Base-by-base conservation (phyloP, 2,888 invertebrate genomes). In the Cephus runcator region DNA sequence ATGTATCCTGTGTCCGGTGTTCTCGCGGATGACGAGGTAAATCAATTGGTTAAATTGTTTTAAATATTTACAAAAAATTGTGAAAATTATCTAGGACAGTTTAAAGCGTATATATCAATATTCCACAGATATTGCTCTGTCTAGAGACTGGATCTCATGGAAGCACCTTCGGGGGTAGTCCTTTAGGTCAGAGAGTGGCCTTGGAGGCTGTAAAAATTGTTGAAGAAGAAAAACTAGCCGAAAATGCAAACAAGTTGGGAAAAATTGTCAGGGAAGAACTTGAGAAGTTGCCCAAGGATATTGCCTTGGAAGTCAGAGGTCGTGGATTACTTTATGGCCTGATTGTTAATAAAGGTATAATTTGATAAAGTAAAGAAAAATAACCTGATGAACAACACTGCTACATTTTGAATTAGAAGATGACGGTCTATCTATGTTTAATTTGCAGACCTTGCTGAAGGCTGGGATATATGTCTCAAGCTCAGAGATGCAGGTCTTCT, bases 131-230 rank as follows among this genome's bases (percentile, higher is more conserved):
- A 77, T 87, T 91, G 77, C 77, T 87, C n/a, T 85, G 87, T 12
- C 76, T 91, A 77, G 88, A 91, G 73, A 84, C 87, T 12, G 93
- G 93, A 40, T 93, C 93, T 3, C 97, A 97, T 88, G 97, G 97
- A 31, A 97, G 97, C 0, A 97, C 97, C 0, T 97, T 96, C 86
- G 97, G 97, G 11, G 97, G 97, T 1, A 97, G 96, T 91, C 96
- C 97, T 0, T 91, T 97, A 33, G 97, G 95, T 0, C 95, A 95
- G 81, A 94, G 93, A 88, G 94, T 97, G 0, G 96, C 96, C 0
- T 93, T 96, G 74, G 95, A 95, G 75, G 95, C 96, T 4, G 91
- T 97, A 3, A 93, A 95, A 89, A 95, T 96, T 69, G 86, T 97
- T 74, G 94, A 95, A 88, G 96, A 96, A 81, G 97, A 97, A 88